A percentile compares a stretch with the other conserved stretches of the same genome.
These are phyloP conservation scores for Capreolus pygargus DNA, from an alignment of 2,113 vertebrate genomes.

Conservation along the genomic window DNA sequence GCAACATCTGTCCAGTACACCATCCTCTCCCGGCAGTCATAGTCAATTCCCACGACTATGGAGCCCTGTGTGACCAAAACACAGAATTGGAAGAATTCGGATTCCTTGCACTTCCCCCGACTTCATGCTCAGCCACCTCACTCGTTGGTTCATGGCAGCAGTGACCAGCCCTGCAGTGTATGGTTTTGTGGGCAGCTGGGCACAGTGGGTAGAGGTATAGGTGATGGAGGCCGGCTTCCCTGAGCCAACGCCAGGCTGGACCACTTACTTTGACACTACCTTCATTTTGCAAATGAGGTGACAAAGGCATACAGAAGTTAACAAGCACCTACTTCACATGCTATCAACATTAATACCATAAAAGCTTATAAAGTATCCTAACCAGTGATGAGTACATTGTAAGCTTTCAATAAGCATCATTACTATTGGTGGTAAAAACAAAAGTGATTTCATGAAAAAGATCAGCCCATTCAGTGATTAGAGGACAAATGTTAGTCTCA, in stretches of 20 bases:
- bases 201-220: neutral
- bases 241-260: neutral
- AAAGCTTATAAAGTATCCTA: neutral
- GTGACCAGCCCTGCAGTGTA: neutral
- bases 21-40: slow-evolving; percentile 91
- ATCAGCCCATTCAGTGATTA: neutral
- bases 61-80: slow-evolving; percentile 86
- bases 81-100: neutral
- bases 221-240: neutral
- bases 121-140: neutral
- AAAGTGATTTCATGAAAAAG: neutral
- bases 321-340: neutral
- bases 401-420: neutral
- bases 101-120: neutral
- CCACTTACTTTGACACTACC: neutral
- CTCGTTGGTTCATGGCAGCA: fast-evolving
- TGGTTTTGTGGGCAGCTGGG: neutral
- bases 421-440: neutral
- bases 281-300: neutral
- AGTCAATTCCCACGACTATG: slow-evolving; percentile 94
- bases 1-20: slow-evolving; percentile 97
- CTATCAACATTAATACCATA: neutral
- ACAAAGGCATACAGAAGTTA: neutral
- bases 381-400: neutral
- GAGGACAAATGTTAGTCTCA: neutral